These are phyloP conservation scores for Pentalonia nigronervosa DNA, from an alignment of 1,140 invertebrate genomes.

Conservation along the genomic window DNA sequence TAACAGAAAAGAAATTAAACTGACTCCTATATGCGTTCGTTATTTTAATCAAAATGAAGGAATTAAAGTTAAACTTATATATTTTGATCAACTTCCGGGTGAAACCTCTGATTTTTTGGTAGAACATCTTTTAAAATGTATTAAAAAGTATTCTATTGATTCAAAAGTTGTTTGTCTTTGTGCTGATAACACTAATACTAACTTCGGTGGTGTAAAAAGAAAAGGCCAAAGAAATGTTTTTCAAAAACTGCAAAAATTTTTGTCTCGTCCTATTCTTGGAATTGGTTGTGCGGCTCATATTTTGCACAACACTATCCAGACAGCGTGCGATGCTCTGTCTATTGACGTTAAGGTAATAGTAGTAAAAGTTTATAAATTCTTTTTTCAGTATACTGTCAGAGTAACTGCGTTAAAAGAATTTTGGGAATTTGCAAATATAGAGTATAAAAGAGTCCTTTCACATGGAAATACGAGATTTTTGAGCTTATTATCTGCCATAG, in stretches of 20 bases:
- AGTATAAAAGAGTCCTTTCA: constrained; percentile 19
- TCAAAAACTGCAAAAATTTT: not conserved
- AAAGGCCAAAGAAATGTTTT: not conserved
- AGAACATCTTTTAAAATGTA: constrained; percentile 2
- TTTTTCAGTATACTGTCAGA: constrained; percentile 24
- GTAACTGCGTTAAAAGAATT: not conserved
- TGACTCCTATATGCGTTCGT: too few relatives aligned
- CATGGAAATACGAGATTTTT: too few relatives aligned
- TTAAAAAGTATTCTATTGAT: constrained; percentile 20
- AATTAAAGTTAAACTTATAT: not conserved
- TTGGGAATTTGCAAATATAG: constrained; percentile 15
- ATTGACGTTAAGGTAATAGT: constrained; percentile 25
- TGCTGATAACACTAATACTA: constrained; percentile 20
- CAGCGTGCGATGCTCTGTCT: not conserved
- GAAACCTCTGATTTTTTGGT: not conserved
- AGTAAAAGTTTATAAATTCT: constrained; percentile 17
- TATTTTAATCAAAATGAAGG: not conserved
- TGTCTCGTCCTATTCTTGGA: not conserved
- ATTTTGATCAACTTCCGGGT: not conserved
- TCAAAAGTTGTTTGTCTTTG: not conserved
- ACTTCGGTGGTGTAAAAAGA: not conserved
- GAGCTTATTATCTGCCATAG: too few relatives aligned
- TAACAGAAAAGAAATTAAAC: too few relatives aligned
- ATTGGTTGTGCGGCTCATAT: constrained; percentile 21
- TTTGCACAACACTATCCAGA: not conserved